Base-by-base conservation (phyloP, 2,888 invertebrate species). In the Antitype chi region DNA sequence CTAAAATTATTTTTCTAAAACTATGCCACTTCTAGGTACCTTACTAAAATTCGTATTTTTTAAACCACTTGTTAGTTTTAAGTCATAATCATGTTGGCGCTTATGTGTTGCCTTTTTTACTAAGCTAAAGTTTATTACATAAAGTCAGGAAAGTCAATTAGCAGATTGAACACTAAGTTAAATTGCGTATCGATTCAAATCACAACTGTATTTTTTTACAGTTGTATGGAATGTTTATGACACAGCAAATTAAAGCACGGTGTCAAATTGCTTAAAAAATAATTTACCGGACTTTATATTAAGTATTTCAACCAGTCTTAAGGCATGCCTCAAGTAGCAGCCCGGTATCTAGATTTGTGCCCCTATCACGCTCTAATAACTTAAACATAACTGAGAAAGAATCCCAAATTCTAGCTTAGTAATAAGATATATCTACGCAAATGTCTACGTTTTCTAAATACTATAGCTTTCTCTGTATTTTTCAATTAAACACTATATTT, bases 1-100 rank as follows among this genome's bases (percentile, higher is more conserved):
- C 66, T 72, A 81, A 72, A 80, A 59, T 81, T 86, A 83, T 86
- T 86, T 83, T 86, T 86, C 38, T 86, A 86, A 11, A 15, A 25
- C 2, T 38, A 47, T 47, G 66, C 70, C 74, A 81, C 66, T 78
- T 79, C 72, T 78, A 23, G 53, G 64, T 74, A 74, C 49, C 68
- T 80, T 67, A 70, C 11, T 53, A 28, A 70, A 83, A 78, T 43
- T 76, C 52, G 75, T 86, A 86, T 86, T 86, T 86, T 86, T 85
- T 73, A 69, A 72, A 72, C 25, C 74, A 77, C 73, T 75, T 84
- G 17, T 25, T 85, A 84, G 68, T 59, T 75, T 20, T 80, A 75
- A 75, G 38, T 74, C 52, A 25, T 20, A 23, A 32, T 60, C 11
- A 3, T 13, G 9, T 57, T 55, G 6, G 32, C 53, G 53, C 15